Percentiles rank a stretch among this genome's conserved stretches.
Conservation (phyloP, 2,113 vertebrate species). For the Baryphthengus martii region DNA sequence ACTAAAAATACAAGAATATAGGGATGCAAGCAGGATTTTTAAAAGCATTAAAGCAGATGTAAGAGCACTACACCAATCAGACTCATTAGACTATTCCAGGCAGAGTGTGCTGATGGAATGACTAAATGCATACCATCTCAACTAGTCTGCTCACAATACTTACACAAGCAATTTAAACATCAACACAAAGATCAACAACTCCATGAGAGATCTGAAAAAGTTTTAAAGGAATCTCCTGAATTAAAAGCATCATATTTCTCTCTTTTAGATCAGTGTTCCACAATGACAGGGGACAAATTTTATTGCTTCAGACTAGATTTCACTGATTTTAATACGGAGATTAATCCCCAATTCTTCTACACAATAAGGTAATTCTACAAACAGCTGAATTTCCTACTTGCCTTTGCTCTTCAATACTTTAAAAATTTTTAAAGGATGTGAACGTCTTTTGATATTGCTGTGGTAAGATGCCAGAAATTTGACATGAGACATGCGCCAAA, state of each 20-base stretch:
- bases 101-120: not conserved
- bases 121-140: not conserved
- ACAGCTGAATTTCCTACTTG: not conserved
- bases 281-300: not conserved
- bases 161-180: not conserved
- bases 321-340: not conserved
- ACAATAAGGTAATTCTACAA: not conserved
- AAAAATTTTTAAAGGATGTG: not conserved
- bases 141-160: not conserved
- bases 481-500: constrained; percentile 11
- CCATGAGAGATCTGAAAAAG: not conserved
- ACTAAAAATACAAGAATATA: not conserved
- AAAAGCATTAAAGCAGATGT: not conserved
- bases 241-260: not conserved
- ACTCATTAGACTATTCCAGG: not conserved
- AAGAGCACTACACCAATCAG: not conserved
- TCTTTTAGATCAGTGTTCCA: not conserved
- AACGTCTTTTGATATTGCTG: constrained; percentile 2
- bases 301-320: not conserved
- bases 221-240: not conserved
- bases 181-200: not conserved
- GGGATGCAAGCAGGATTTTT: not conserved
- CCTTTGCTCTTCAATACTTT: not conserved
- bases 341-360: not conserved
- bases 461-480: constrained; percentile 36